Evolutionary conservation across 2,888 invertebrate species (phyloP).

Genomic region (Ichneumoninae sp.): DNA sequence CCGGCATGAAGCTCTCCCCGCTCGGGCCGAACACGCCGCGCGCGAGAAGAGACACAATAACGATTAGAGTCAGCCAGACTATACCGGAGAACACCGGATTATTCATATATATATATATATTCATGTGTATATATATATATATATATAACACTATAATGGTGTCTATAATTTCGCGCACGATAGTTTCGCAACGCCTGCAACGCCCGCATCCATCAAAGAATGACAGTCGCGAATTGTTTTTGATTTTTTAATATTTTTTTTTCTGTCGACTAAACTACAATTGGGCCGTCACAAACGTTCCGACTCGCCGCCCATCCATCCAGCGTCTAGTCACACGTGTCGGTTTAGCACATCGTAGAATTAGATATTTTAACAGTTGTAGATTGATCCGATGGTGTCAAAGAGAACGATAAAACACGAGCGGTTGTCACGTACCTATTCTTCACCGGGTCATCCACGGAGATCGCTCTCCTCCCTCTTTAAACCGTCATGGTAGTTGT

Average conservation of each 20-base stretch:
- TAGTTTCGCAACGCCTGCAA: conserved; percentile 40
- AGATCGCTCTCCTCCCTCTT: conserved; percentile 55
- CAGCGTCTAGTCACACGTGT: conserved; percentile 8
- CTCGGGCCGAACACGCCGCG: conserved; percentile 18
- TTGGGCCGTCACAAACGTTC: conserved; percentile 15
- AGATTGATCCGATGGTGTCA: conserved; percentile 61
- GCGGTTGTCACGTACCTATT: conserved; percentile 29
- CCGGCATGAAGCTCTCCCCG: conserved; percentile 6
- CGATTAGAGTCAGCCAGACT: conserved; percentile 52
- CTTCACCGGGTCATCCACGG: not conserved
- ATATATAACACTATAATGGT: conserved; percentile 15
- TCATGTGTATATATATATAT: not conserved
- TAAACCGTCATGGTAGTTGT: conserved; percentile 37
- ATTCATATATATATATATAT: not conserved
- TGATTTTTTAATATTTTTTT: not conserved
- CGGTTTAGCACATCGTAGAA: conserved; percentile 8
- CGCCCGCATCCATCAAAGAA: not conserved
- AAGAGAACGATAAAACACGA: conserved; percentile 41
- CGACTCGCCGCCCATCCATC: not conserved
- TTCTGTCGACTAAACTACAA: conserved; percentile 3
- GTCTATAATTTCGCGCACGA: conserved; percentile 38
- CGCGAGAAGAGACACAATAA: conserved; percentile 48
- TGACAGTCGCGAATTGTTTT: conserved; percentile 36
- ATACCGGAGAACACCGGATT: conserved; percentile 64
- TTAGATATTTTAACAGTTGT: conserved; percentile 36